Evolutionary conservation across 92 coral and sea anemone genomes (phyloP).

Genomic region (Muricea muricata): DNA sequence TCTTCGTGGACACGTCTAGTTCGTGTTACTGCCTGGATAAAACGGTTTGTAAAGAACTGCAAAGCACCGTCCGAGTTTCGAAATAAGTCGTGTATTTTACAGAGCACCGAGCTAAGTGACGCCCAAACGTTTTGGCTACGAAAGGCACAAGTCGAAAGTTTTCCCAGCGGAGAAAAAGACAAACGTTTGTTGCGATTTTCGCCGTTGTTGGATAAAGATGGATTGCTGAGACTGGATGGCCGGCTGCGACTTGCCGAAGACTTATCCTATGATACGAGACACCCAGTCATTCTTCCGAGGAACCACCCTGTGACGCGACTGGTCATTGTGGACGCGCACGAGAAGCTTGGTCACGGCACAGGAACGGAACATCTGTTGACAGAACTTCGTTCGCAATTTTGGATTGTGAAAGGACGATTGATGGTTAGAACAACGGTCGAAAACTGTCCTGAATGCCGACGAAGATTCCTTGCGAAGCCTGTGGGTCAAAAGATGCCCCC

Average conservation of each 20-base stretch:
- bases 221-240: background rate
- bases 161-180: background rate
- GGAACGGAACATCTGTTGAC: too few species aligned
- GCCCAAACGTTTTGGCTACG: background rate
- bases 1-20: background rate
- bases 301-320: background rate
- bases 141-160: background rate
- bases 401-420: too few species aligned
- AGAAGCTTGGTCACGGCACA: too few species aligned
- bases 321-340: too few species aligned
- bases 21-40: background rate
- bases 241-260: background rate
- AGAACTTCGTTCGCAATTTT: too few species aligned
- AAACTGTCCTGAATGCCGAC: too few species aligned
- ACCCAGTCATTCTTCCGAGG: background rate
- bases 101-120: too few species aligned
- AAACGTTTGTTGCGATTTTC: background rate
- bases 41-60: background rate
- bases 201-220: background rate
- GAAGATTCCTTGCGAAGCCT: too few species aligned
- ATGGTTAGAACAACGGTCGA: too few species aligned
- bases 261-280: background rate
- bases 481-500: too few species aligned
- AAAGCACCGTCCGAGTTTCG: background rate
- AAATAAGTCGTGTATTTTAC: too few species aligned